Percentiles rank a stretch among this genome's conserved stretches.
Evolutionary conservation across 2,888 invertebrate genomes (phyloP).

Genomic region (Drosophila histrio): DNA sequence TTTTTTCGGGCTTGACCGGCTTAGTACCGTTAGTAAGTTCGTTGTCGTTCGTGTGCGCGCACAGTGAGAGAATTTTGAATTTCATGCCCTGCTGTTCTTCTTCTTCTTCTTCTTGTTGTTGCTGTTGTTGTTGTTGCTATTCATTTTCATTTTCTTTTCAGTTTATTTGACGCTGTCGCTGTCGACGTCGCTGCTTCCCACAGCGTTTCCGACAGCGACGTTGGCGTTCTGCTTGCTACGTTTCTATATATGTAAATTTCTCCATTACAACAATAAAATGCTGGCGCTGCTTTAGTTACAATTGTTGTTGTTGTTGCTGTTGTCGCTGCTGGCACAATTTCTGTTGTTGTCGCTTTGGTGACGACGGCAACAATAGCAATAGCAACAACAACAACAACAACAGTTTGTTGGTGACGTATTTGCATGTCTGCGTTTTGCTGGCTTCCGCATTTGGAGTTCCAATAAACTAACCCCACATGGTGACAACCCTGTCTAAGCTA

Average conservation of each 20-base stretch:
- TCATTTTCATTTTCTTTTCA: slow-evolving; percentile 80
- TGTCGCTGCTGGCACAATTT: slow-evolving; percentile 79
- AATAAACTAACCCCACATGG: slow-evolving; percentile 42
- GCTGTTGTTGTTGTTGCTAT: slow-evolving; percentile 49
- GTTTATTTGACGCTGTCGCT: slow-evolving; percentile 52
- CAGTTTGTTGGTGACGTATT: slow-evolving; percentile 70
- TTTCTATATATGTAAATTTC: slow-evolving; percentile 72
- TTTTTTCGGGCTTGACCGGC: slow-evolving; percentile 73
- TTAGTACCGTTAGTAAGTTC: slow-evolving; percentile 79
- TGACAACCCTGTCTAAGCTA: slow-evolving; percentile 7
- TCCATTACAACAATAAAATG: slow-evolving; percentile 59
- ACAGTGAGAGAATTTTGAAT: slow-evolving; percentile 67
- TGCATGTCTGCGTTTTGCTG: slow-evolving; percentile 62
- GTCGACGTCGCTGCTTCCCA: slow-evolving; percentile 37
- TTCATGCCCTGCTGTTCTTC: slow-evolving; percentile 27
- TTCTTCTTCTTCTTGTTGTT: slow-evolving; percentile 8
- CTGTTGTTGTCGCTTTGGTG: slow-evolving; percentile 64
- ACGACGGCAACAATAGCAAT: slow-evolving; percentile 51
- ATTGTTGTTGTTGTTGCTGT: slow-evolving; percentile 29
- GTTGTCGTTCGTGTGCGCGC: slow-evolving; percentile 64
- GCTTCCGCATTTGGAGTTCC: slow-evolving; percentile 74
- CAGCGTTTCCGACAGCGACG: slow-evolving; percentile 45
- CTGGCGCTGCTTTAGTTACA: slow-evolving; percentile 62
- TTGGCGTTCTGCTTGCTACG: slow-evolving; percentile 32
- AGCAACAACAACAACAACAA: slow-evolving; percentile 25